These are phyloP conservation scores for Schizopygopsis pylzovi DNA, from an alignment of 2,797 vertebrate species.

Conservation along the genomic window DNA sequence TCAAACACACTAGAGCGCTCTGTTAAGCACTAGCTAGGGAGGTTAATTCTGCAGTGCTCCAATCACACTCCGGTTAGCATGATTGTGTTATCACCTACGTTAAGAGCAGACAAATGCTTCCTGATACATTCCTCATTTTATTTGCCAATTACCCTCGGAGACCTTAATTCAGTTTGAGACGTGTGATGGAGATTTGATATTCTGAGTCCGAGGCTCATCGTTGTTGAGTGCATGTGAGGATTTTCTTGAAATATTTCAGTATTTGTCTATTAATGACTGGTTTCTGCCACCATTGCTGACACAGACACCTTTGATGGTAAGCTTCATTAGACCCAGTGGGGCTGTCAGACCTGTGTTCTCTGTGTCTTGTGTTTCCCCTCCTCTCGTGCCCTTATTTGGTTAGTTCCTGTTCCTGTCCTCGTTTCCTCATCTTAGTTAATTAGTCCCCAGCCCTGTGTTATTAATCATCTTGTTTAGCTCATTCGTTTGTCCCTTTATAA, in stretches of 20 bases:
- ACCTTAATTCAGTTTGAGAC: constrained; percentile 48
- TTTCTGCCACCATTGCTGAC: not conserved
- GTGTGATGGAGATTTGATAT: constrained; percentile 27
- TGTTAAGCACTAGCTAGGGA: constrained; percentile 19
- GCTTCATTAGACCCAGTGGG: not conserved
- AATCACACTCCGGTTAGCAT: constrained; percentile 28
- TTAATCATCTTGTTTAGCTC: too few species aligned
- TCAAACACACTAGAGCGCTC: constrained; percentile 7
- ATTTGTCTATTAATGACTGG: not conserved
- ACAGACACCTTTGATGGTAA: not conserved
- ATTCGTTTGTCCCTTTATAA: too few species aligned
- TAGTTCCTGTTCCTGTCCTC: too few species aligned
- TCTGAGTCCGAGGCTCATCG: not conserved
- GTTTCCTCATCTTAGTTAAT: too few species aligned
- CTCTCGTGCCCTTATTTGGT: too few species aligned
- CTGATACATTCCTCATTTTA: constrained; percentile 42
- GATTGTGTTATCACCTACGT: constrained; percentile 22
- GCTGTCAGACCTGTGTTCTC: too few species aligned
- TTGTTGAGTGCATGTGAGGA: constrained; percentile 11
- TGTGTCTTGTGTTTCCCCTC: too few species aligned
- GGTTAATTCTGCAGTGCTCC: constrained; percentile 31
- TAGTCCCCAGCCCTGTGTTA: too few species aligned
- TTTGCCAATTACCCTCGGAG: constrained; percentile 55
- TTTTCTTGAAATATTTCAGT: constrained; percentile 19
- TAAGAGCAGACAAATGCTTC: constrained; percentile 51